These are phyloP conservation scores for Poecilus cupreus DNA, from an alignment of 2,888 invertebrate species.

Conservation along the genomic window DNA sequence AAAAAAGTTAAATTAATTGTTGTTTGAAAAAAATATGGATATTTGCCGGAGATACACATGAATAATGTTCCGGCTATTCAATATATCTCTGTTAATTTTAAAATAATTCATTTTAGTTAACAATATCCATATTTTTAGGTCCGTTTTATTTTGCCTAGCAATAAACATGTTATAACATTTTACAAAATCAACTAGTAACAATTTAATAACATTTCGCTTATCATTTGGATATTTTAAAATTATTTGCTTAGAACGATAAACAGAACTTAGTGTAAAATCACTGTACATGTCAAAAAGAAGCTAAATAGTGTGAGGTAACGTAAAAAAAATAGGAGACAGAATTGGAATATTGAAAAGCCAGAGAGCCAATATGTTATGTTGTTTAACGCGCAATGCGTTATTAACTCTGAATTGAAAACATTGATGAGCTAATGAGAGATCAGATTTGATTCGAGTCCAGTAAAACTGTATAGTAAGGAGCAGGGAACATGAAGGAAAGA, in stretches of 20 bases:
- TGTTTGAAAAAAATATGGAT: conserved; percentile 59
- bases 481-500: conserved; percentile 44
- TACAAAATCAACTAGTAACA: conserved; percentile 60
- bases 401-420: conserved; percentile 47
- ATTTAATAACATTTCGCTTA: conserved; percentile 55
- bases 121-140: conserved; percentile 60
- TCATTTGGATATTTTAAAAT: conserved; percentile 56
- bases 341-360: conserved; percentile 32
- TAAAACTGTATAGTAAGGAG: conserved; percentile 37
- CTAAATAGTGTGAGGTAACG: background rate
- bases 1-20: conserved; percentile 47
- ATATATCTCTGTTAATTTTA: conserved; percentile 52
- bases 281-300: conserved; percentile 21
- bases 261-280: conserved; percentile 39
- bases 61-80: conserved; percentile 41
- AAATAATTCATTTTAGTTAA: conserved; percentile 54
- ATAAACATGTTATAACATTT: conserved; percentile 59
- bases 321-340: conserved; percentile 4
- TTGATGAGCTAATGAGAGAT: conserved; percentile 37
- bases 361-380: conserved; percentile 29
- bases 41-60: conserved; percentile 52
- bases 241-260: conserved; percentile 47
- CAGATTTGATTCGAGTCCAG: background rate
- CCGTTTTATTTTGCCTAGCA: conserved; percentile 58
- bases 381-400: background rate